Evolutionary conservation across 2,797 vertebrate genomes (phyloP), one percentile per base, ranked within the genome.

Genomic region (Rhynchotus rufescens): DNA sequence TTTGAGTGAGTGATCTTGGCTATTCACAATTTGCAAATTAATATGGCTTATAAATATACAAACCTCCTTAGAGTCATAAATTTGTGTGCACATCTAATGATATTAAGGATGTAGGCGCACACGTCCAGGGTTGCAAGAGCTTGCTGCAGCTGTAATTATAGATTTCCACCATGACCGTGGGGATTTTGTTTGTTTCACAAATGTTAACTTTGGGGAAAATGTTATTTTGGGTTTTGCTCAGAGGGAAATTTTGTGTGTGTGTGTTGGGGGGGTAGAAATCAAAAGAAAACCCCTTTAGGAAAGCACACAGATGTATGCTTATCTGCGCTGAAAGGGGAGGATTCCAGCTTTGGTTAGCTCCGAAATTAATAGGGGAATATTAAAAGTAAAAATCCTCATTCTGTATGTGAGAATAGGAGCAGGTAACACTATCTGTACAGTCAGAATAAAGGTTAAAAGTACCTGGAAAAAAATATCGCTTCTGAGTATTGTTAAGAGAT

Each of bases 181-280:
- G 90, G 83, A 54, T 66, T 85, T 54, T 89, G 80, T 64, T 86
- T 80, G 64, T 64, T 92, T 57, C 12, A 16, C 23, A 85, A 71
- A 90, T 25, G 66, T n/a, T 57, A 90, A 96, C 84, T 96, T 89
- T 65, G 92, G 87, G 89, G 90, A 80, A 93, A 90, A 95, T 6
- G 81, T 91, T 93, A 94, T 94, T 91, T 83, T 79, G 84, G 44
- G 77, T 80, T 80, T 65, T 54, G 86, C 88, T 90, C 60, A 49
- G 62, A 85, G 88, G 90, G 76, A 85, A 73, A 84, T 93, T 68
- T 78, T 38, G 28, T 52, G 84, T 66, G 66, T 51, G 49, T n/a
- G 30, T 56, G 95, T 77, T 26, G 54, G 28, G 52, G 26, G 81
- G 52, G 71, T 66, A 30, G 44, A 28, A 32, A 91, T 85, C 21